phyloP scores from a whole-genome alignment of 2,888 invertebrate species.

The Drosophila kanekoi region DNA sequence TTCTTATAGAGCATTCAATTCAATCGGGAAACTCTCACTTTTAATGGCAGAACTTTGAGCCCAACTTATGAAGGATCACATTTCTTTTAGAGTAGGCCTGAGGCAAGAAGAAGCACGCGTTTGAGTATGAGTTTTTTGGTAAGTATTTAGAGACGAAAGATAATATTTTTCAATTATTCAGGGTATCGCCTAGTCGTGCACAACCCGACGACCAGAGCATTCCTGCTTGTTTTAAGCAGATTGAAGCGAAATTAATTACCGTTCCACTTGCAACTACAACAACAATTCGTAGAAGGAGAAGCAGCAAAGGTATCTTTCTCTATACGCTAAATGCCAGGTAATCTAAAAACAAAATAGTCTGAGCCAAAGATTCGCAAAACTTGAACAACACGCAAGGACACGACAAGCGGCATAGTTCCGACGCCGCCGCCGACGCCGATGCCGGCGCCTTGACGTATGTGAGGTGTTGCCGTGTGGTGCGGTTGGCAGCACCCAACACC shows the following conservation, averaged over 20 bases:
- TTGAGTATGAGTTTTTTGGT: too few relatives aligned
- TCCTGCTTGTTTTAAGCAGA: conserved; percentile 17
- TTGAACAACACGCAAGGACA: conserved; percentile 68
- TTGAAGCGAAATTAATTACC: conserved; percentile 70
- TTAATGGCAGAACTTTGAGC: too few relatives aligned
- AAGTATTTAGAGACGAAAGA: too few relatives aligned
- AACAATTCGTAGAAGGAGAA: neutral
- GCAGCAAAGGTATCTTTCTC: conserved; percentile 2
- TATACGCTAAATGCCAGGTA: conserved; percentile 44
- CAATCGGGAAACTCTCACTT: too few relatives aligned
- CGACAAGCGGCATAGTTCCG: conserved; percentile 25
- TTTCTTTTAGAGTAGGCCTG: too few relatives aligned
- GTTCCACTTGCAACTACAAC: conserved; percentile 44
- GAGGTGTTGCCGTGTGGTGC: conserved; percentile 68
- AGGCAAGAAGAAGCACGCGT: too few relatives aligned
- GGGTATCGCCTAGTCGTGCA: too few relatives aligned
- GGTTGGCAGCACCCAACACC: conserved; percentile 23
- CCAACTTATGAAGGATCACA: too few relatives aligned
- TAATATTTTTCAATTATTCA: too few relatives aligned
- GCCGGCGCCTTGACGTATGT: conserved; percentile 37
- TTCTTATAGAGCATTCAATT: too few relatives aligned
- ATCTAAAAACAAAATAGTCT: conserved; percentile 60
- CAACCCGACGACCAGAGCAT: too few relatives aligned
- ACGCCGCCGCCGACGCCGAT: too few relatives aligned
- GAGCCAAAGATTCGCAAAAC: conserved; percentile 52